These are phyloP conservation scores for Sminthurinus signatus DNA, from an alignment of 1,140 invertebrate species.

Conservation along the genomic window DNA sequence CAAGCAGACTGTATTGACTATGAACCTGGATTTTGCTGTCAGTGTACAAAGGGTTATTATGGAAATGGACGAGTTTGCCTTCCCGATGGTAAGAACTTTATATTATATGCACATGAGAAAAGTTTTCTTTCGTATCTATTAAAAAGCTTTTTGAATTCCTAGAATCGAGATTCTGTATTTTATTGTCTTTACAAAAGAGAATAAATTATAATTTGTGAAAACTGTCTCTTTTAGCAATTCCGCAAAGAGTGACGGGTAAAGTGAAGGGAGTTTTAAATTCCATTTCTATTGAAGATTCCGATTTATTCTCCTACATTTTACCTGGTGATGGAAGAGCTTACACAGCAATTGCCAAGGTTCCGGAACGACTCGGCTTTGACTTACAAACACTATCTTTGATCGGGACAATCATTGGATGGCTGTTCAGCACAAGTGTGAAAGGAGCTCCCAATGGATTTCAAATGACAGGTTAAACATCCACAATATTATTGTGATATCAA, in stretches of 20 bases:
- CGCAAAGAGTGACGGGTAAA: constrained; percentile 77
- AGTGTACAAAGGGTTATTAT: constrained; percentile 69
- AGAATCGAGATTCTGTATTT: too few relatives aligned
- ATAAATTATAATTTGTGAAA: too few relatives aligned
- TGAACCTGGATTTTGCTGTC: constrained; percentile 77
- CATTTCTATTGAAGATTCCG: constrained; percentile 62
- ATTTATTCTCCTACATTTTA: constrained; percentile 87
- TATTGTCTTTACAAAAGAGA: too few relatives aligned
- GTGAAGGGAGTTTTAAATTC: constrained; percentile 73
- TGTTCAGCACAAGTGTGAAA: constrained; percentile 74
- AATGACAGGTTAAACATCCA: constrained; percentile 63
- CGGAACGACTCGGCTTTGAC: constrained; percentile 62
- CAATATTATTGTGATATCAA: too few relatives aligned
- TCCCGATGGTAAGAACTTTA: constrained; percentile 61
- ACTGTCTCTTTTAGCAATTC: constrained; percentile 61
- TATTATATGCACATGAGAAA: too few relatives aligned
- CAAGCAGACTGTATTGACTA: constrained; percentile 77
- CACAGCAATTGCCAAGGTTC: constrained; percentile 77
- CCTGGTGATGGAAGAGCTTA: constrained; percentile 81
- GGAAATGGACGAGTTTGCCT: constrained; percentile 84
- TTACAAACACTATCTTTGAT: constrained; percentile 72
- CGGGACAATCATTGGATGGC: constrained; percentile 77
- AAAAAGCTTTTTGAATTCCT: too few relatives aligned
- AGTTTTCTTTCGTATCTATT: too few relatives aligned
- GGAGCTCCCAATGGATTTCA: constrained; percentile 78